Evolutionary conservation across 2,888 invertebrate species (phyloP).

Genomic region (Agrilus cyanescens): DNA sequence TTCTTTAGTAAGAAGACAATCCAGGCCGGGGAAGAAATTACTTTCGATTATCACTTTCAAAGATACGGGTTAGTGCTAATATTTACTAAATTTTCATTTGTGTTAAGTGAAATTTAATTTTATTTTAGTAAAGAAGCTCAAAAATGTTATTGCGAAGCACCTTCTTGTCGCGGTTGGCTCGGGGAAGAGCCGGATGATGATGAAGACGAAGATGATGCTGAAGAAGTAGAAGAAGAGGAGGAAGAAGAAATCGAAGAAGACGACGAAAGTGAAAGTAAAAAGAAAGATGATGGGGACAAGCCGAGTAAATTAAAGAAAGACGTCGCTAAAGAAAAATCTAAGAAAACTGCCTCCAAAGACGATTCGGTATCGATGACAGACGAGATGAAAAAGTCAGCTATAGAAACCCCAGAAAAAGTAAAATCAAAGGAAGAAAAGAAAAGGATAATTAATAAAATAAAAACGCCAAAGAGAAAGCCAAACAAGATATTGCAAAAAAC

Average conservation of each 20-base stretch:
- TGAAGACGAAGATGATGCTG: constrained; percentile 46
- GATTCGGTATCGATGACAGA: constrained; percentile 31
- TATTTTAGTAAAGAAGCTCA: constrained; percentile 84
- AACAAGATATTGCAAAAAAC: constrained; percentile 33
- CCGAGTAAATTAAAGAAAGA: constrained; percentile 19
- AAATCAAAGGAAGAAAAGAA: constrained; percentile 29
- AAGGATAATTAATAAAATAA: constrained; percentile 12
- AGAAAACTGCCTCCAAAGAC: constrained; percentile 9
- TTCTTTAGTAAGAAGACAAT: constrained; percentile 88
- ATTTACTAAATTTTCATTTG: background rate
- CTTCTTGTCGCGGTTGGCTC: constrained; percentile 89
- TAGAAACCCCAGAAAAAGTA: constrained; percentile 20
- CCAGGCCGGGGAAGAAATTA: constrained; percentile 83
- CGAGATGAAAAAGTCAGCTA: constrained; percentile 31
- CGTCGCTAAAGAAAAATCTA: constrained; percentile 9
- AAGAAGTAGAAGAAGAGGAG: constrained; percentile 36
- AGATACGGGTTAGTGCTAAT: constrained; percentile 69
- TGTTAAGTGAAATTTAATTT: too few species aligned
- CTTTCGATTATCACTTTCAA: constrained; percentile 98
- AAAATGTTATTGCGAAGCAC: constrained; percentile 85
- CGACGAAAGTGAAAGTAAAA: constrained; percentile 30
- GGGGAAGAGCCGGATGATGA: constrained; percentile 75
- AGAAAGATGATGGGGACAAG: constrained; percentile 39
- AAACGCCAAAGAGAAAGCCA: constrained; percentile 16
- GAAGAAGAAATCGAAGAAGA: constrained; percentile 29